Evolutionary conservation across 2,113 vertebrate genomes (phyloP), one percentile per base, ranked within the genome.

Genomic region (Picathartes gymnocephalus): DNA sequence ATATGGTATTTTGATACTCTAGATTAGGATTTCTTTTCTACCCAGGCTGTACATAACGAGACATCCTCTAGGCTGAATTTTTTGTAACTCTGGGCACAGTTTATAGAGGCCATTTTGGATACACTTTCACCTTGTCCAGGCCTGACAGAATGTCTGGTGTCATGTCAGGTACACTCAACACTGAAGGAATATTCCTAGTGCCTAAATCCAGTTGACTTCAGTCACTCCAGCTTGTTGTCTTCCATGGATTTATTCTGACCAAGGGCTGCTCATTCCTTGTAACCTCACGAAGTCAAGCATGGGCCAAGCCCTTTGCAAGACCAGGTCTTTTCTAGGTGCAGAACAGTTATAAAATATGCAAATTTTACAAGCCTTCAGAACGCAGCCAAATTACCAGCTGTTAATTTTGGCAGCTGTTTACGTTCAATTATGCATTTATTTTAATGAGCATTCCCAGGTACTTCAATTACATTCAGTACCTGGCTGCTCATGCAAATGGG

Each of bases 1-100:
- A 96, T 95, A 92, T 40, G 14, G 9, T 96, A 97, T 98, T 98
- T 98, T 98, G 96, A 96, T 98, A 98, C 94, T 96, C 86, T 98
- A 97, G 95, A 39, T 92, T 97, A 98, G 96, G 56, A 90, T 97
- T 97, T 96, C 82, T 97, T 98, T 98, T 97, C 90, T 98, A 97
- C 82, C 86, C 90, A 96, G 90, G 73, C 86, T 96, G 91, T 96
- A 97, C 86, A 88, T 18, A 80, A 73, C 71, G 85, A 93, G 91
- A 77, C 69, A 88, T 72, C 88, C 48, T 23, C 42, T 6, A 84
- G 48, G 28, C 44, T 96, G 84, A 33, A 62, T 60, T 83, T 80
- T 82, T 93, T 37, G 4, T 81, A 57, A 73, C 80, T 88, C 57
- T 64, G 47, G 64, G 57, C 79, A 37, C 44, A 37, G 44, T 91